Evolutionary conservation across 2,888 invertebrate species (phyloP).

Genomic region (Hypercompe scribonia): DNA sequence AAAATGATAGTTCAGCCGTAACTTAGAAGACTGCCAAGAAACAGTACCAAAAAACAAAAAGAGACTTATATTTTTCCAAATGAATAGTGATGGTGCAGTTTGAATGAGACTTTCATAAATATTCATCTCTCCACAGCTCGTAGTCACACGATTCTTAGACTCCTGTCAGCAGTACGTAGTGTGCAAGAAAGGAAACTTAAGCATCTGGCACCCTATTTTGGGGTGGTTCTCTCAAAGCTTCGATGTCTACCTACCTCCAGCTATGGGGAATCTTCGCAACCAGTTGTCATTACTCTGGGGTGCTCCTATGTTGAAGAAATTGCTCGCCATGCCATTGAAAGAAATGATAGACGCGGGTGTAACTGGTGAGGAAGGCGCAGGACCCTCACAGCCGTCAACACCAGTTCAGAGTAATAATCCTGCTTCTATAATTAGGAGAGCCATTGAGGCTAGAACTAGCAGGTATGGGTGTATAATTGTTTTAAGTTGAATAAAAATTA

Average conservation of each 20-base stretch:
- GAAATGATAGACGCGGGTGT: slow-evolving; percentile 85
- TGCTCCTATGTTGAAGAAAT: slow-evolving; percentile 73
- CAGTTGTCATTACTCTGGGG: slow-evolving; percentile 92
- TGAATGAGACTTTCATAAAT: not conserved
- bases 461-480: slow-evolving; percentile 67
- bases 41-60: too few species aligned
- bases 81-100: not conserved
- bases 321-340: slow-evolving; percentile 77
- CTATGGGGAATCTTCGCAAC: slow-evolving; percentile 89
- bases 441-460: slow-evolving; percentile 84
- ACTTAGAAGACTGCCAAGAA: too few species aligned
- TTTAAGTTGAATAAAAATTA: not conserved
- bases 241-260: slow-evolving; percentile 89
- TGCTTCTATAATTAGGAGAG: slow-evolving; percentile 79
- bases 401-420: slow-evolving; percentile 78
- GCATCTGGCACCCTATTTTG: slow-evolving; percentile 99
- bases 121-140: slow-evolving; percentile 86
- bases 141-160: slow-evolving; percentile 94
- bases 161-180: slow-evolving; percentile 97
- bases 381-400: slow-evolving; percentile 85
- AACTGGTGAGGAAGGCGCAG: slow-evolving; percentile 77
- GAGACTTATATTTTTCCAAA: too few species aligned
- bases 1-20: too few species aligned
- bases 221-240: slow-evolving; percentile 96
- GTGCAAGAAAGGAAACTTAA: slow-evolving; percentile 95